Evolutionary conservation across 1,140 invertebrate species (phyloP).

Genomic region (Tetragonula clypearis): DNA sequence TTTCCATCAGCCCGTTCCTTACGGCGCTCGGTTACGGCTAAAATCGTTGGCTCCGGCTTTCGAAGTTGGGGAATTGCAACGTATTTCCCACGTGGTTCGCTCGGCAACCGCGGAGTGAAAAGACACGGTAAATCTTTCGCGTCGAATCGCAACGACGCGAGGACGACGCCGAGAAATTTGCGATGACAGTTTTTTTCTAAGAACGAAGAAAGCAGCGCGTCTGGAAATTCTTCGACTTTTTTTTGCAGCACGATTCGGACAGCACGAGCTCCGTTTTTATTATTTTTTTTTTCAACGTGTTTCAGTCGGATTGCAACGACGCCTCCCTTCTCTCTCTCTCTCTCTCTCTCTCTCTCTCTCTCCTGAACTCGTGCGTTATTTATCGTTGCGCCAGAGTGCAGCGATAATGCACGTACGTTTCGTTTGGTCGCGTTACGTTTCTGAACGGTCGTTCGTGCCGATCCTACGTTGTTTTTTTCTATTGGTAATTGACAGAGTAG

Average conservation of each 20-base stretch:
- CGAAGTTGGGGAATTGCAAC: not conserved
- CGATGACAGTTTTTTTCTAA: not conserved
- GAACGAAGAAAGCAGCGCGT: not conserved
- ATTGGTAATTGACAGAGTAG: slow-evolving; percentile 72
- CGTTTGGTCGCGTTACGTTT: slow-evolving; percentile 43
- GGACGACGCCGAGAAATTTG: not conserved
- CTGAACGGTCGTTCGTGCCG: slow-evolving; percentile 45
- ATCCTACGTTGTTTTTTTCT: slow-evolving; percentile 65
- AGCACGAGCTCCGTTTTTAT: not conserved
- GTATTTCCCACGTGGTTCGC: not conserved
- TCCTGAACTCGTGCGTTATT: slow-evolving; percentile 60
- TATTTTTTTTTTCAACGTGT: slow-evolving; percentile 29
- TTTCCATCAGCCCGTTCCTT: not conserved
- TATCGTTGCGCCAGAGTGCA: slow-evolving; percentile 58
- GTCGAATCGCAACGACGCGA: not conserved
- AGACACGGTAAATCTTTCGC: not conserved
- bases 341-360: no score
- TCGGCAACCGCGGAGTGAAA: not conserved
- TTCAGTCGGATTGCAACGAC: slow-evolving; percentile 9
- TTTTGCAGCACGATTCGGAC: not conserved
- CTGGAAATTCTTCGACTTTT: not conserved
- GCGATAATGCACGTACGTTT: slow-evolving; percentile 72
- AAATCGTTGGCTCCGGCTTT: not conserved
- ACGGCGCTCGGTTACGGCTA: not conserved
- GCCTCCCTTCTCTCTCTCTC: not conserved